Conservation (phyloP, 1,140 invertebrate species). For the Pseudomyrmex gracilis region DNA sequence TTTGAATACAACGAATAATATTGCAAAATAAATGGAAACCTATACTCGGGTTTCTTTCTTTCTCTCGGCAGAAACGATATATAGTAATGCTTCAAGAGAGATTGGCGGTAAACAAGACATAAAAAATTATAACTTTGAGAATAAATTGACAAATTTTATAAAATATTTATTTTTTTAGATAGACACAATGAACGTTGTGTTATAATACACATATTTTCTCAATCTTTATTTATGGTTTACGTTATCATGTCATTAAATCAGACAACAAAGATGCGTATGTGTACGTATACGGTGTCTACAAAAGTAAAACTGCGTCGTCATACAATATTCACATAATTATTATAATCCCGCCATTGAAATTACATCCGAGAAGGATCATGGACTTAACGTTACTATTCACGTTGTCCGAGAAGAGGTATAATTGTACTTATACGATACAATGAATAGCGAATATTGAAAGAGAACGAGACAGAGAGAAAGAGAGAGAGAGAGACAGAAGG, state of each 20-base stretch:
- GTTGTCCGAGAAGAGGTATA: slow-evolving; percentile 26
- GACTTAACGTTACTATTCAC: slow-evolving; percentile 19
- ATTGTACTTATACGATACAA: slow-evolving; percentile 54
- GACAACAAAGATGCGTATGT: slow-evolving; percentile 2
- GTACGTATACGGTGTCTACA: background rate
- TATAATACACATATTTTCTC: background rate
- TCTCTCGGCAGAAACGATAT: background rate
- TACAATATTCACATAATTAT: slow-evolving; percentile 47
- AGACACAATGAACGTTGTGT: too few species aligned
- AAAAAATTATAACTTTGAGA: background rate
- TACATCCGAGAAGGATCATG: slow-evolving; percentile 28
- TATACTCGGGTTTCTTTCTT: background rate
- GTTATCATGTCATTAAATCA: slow-evolving; percentile 7
- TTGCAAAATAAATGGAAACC: slow-evolving; percentile 6
- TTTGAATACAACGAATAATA: background rate
- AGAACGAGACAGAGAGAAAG: background rate
- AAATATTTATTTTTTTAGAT: too few species aligned
- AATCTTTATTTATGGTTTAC: background rate
- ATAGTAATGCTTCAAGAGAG: background rate
- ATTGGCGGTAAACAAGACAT: background rate
- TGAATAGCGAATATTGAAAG: slow-evolving; percentile 36
- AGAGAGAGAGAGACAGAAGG: background rate
- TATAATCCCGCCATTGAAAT: slow-evolving; percentile 41
- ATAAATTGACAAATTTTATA: too few species aligned
- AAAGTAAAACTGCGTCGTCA: slow-evolving; percentile 35